These are phyloP conservation scores for Tenebrio molitor DNA, from an alignment of 1,140 invertebrate species.

Conservation along the genomic window DNA sequence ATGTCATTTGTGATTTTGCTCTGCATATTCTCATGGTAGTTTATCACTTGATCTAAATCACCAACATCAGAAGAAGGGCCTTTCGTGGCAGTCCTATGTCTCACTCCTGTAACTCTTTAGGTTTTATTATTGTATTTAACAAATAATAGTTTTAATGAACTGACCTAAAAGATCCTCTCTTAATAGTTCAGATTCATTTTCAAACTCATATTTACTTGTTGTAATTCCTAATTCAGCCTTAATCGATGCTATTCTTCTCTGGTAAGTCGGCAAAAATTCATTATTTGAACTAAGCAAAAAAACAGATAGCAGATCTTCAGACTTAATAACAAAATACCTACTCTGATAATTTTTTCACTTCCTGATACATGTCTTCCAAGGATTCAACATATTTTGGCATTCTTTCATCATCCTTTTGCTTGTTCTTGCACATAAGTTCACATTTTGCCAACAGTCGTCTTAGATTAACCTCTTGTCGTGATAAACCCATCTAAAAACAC, in stretches of 20 bases:
- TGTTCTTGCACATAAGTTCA: slow-evolving; percentile 80
- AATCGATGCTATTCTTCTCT: slow-evolving; percentile 54
- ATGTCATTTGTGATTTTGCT: slow-evolving; percentile 95
- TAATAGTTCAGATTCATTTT: slow-evolving; percentile 52
- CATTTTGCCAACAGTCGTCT: slow-evolving; percentile 76
- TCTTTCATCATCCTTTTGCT: slow-evolving; percentile 76
- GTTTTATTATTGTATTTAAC: background rate
- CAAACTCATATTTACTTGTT: slow-evolving; percentile 53
- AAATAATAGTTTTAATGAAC: background rate
- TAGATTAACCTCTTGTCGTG: slow-evolving; percentile 81
- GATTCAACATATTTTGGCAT: slow-evolving; percentile 80
- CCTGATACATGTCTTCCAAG: slow-evolving; percentile 77
- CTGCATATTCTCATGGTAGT: slow-evolving; percentile 89
- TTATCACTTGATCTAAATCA: slow-evolving; percentile 85
- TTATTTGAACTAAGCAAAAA: slow-evolving; percentile 49
- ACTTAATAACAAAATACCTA: slow-evolving; percentile 63
- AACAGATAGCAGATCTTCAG: slow-evolving; percentile 1
- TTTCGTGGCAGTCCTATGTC: slow-evolving; percentile 57
- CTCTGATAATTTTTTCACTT: slow-evolving; percentile 74
- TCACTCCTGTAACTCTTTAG: slow-evolving; percentile 14
- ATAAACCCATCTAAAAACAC: slow-evolving; percentile 63
- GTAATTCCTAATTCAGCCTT: slow-evolving; percentile 54
- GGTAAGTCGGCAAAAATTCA: slow-evolving; percentile 54
- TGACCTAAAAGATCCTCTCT: slow-evolving; percentile 59
- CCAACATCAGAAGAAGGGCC: slow-evolving; percentile 64